Base-by-base conservation (phyloP, 2,888 invertebrate species). In the Coelopa pilipes region DNA sequence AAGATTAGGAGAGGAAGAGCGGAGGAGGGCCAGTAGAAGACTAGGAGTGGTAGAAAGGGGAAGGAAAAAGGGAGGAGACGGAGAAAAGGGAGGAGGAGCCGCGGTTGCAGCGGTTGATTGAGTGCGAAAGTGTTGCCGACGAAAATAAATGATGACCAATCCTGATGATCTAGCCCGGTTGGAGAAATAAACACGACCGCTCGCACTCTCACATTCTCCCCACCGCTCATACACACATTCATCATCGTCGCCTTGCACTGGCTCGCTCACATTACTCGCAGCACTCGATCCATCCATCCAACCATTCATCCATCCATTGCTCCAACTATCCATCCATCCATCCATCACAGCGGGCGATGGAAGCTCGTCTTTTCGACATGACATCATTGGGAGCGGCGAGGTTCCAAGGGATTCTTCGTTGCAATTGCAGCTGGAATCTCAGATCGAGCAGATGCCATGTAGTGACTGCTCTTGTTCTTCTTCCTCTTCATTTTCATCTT, bases 141-240 rank as follows among this genome's bases (percentile, higher is more conserved):
- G 47, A 57, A 59, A 47, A 69, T 59, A 69, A 69, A 47, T 69
- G 19, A 69, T 69, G 69, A 69, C 49, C 34, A 34, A 7, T 2
- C 34, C 34, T 34, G 34, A 59, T 9, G 11, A 17, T 53, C 15
- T n/a, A 3, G 13, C 17, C 53, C 10, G 15, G 13, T 53, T 17
- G 17, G 3, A 53, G 5, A 53, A 17, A n/a, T 53, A 53, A 53
- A 13, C 17, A 59, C 4, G 21, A 12, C 17, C 59, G 21, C 59
- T 59, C 59, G 19, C 17, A 59, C 17, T 5, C 34, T 4, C 34
- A 34, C 34, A 34, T 7, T 34, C 34, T 34, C 34, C 34, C 7
- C 34, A 2, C 7, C 34, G 2, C 34, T 4, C 34, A 34, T 34
- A 34, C 34, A 34, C 34, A 34, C 34, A 34, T 34, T 34, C 34